Conservation (phyloP, 2,888 invertebrate genomes). For the Drosophila kuntzei region DNA sequence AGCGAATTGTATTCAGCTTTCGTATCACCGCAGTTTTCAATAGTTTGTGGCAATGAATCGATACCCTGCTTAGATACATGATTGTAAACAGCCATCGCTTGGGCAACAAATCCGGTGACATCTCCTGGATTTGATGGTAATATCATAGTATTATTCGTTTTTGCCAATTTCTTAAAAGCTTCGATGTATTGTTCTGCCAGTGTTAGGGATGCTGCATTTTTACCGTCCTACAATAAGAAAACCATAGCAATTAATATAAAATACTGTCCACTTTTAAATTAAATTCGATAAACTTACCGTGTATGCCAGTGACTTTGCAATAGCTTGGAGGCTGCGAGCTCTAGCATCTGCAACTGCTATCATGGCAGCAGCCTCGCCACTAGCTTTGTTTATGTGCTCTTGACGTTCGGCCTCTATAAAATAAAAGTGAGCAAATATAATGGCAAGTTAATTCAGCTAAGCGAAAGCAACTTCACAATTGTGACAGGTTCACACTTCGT, state of each 20-base stretch:
- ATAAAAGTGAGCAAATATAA: neutral
- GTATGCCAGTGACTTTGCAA: slow-evolving; percentile 88
- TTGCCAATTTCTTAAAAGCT: slow-evolving; percentile 97
- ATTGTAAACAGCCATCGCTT: slow-evolving; percentile 84
- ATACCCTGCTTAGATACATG: slow-evolving; percentile 67
- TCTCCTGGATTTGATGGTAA: slow-evolving; percentile 94
- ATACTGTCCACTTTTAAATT: neutral
- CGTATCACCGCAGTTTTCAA: slow-evolving; percentile 38
- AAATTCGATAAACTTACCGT: slow-evolving; percentile 40
- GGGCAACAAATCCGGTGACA: slow-evolving; percentile 83
- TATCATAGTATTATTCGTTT: slow-evolving; percentile 96
- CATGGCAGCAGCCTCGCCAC: slow-evolving; percentile 96
- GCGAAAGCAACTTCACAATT: neutral
- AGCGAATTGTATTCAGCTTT: slow-evolving; percentile 58
- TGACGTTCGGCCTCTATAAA: slow-evolving; percentile 94
- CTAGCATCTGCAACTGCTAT: slow-evolving; percentile 96
- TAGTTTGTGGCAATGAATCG: slow-evolving; percentile 30
- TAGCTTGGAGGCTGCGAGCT: slow-evolving; percentile 91
- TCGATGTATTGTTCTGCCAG: slow-evolving; percentile 98
- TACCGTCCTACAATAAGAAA: slow-evolving; percentile 88
- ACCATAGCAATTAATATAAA: neutral
- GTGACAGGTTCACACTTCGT: neutral
- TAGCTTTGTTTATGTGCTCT: slow-evolving; percentile 97
- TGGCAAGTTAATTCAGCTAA: neutral
- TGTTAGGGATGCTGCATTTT: slow-evolving; percentile 95